Evolutionary conservation across 2,888 invertebrate genomes (phyloP), one percentile per base, ranked within the genome.

Genomic region (Schizaphis graminum): DNA sequence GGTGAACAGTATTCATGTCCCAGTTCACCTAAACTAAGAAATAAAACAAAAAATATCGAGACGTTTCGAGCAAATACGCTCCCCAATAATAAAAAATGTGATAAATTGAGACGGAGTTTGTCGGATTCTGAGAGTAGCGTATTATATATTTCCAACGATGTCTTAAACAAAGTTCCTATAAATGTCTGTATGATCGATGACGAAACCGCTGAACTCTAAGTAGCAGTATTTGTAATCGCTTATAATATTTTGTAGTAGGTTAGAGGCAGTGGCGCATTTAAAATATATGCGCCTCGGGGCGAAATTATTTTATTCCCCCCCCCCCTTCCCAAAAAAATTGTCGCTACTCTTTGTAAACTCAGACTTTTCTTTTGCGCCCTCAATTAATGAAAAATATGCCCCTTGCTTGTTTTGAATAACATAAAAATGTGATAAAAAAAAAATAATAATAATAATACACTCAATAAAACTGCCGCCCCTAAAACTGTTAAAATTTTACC

Each of bases 1-100:
- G 94, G 94, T 1, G 94, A 94, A 61, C 94, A 94, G 10, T 91
- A 94, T n/a, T 94, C 94, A 1, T 94, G 94, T 53, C 91, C 94
- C 28, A 94, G 24, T 94, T 94, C 94, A 16, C 94, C 94, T 44
- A 91, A 94, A 91, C 61, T 91, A 67, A 87, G 86, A 21, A 53
- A 67, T 28, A 91, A 90, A 47, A 11, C 41, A 24, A 24, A 35
- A 35, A 77, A 77, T 35, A 35, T 11, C 35, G 89, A 84, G 0
- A n/a, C 61, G 1, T 94, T 91, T 35, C 89, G 94, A 87, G 90
- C 94, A 86, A 94, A 94, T 57, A 94, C 94, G n/a, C 90, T 94
- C 41, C 94, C 94, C n/a, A 90, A 49, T 49, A 94, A 87, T 13
- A 94, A 94, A 94, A 94, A 90, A 90, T 90, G 90, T 86, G 94